Conservation (phyloP, 1,140 invertebrate species). For the Drosophila willistoni region DNA sequence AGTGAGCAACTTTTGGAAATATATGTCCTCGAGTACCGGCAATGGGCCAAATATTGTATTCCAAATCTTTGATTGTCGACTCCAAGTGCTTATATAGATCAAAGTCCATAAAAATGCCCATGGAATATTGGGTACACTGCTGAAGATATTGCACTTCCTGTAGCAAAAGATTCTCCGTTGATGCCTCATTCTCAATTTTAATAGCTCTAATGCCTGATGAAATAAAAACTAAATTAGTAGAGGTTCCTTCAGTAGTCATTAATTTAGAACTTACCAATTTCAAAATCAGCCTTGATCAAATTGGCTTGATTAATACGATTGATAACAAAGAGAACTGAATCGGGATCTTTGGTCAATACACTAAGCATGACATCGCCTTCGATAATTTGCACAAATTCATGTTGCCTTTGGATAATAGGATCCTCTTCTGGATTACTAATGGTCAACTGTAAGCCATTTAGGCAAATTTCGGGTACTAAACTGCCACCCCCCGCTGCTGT, state of each 20-base stretch:
- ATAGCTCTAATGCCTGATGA: constrained; percentile 69
- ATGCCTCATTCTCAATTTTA: constrained; percentile 47
- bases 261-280: constrained; percentile 62
- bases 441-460: constrained; percentile 62
- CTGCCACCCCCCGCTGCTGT: constrained; percentile 40
- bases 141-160: constrained; percentile 80
- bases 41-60: constrained; percentile 82
- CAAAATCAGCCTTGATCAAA: constrained; percentile 74
- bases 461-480: constrained; percentile 67
- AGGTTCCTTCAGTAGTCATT: not conserved
- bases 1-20: constrained; percentile 77
- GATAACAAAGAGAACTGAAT: constrained; percentile 72
- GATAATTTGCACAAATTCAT: constrained; percentile 68
- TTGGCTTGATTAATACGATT: constrained; percentile 78
- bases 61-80: constrained; percentile 66
- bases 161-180: constrained; percentile 70
- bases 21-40: constrained; percentile 52
- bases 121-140: constrained; percentile 67
- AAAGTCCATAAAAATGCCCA: constrained; percentile 74
- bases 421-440: constrained; percentile 51
- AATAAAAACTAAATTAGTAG: not conserved
- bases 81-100: constrained; percentile 69
- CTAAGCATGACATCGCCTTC: constrained; percentile 77
- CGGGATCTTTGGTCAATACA: constrained; percentile 70
- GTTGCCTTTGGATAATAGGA: constrained; percentile 45